Base-by-base conservation (phyloP, 2,888 invertebrate genomes). In the Eupithecia insigniata region DNA sequence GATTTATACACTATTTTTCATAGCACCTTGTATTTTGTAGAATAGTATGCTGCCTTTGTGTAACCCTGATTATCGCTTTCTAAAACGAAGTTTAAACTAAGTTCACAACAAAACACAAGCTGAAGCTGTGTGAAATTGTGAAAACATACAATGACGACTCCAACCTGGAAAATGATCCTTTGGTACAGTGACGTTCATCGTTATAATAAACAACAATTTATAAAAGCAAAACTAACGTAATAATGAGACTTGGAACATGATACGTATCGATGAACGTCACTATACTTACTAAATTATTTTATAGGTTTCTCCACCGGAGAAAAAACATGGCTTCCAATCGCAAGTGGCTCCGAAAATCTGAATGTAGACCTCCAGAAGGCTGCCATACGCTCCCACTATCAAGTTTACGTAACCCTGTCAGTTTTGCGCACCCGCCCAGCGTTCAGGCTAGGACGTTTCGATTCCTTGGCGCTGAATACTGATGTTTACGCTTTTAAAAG, bases 321-420 rank as follows among this genome's bases (percentile, higher is more conserved):
- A 0, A 84, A 83, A 0, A 95, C 96, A 0, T 97, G 97, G 97
- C 85, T 97, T 6, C 97, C 97, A 0, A 90, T 97, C 0, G 94
- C 96, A 55, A 89, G 94, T 0, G 95, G 96, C 60, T 96, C 94
- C 79, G 90, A 91, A 68, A 85, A 83, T 0, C 78, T 95, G 22
- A 97, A 97, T 83, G 94, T 96, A 18, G 93, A 90, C 32, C 88
- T 81, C 0, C 95, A 96, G 81, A 90, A 94, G 14, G 84, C 88
- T 0, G 89, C 94, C 0, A 84, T 87, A 0, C 88, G 93, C 0
- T 96, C 96, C 0, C 95, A 96, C 70, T 94, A 95, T 77, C 94
- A 95, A 72, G 90, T 96, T 8, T 93, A 90, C 78, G 79, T 90
- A 7, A 84, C 93, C 0, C 82, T 97, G 55, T 89, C 95, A 0